phyloP scores from a whole-genome alignment of 2,113 vertebrate genomes.

The Chinchilla lanigera region DNA sequence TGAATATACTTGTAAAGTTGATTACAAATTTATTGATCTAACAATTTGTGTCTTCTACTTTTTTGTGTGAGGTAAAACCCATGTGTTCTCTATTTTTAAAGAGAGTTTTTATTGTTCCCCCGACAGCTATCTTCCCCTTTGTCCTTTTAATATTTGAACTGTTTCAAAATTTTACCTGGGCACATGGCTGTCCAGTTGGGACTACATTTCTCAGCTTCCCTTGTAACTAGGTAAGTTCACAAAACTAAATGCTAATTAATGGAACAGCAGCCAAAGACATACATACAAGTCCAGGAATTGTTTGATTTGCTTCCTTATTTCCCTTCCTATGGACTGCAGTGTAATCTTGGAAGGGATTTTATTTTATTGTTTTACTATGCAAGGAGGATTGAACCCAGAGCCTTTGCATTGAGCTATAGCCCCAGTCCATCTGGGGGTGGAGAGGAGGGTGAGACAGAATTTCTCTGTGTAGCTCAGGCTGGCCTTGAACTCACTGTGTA shows the following conservation, averaged over 20 bases:
- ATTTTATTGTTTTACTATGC: not conserved
- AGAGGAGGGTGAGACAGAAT: not conserved
- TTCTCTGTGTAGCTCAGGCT: not conserved
- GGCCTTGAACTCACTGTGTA: not conserved
- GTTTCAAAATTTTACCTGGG: not conserved
- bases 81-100: not conserved
- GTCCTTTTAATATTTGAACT: not conserved
- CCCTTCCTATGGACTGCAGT: not conserved
- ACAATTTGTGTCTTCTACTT: not conserved
- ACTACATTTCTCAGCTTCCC: not conserved
- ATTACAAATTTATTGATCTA: not conserved
- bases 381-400: not conserved
- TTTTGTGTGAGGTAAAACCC: not conserved
- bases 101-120: not conserved
- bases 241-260: not conserved
- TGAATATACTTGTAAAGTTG: not conserved
- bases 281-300: not conserved
- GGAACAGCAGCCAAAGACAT: not conserved
- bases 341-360: not conserved
- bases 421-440: too few species aligned
- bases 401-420: not conserved
- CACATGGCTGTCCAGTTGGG: not conserved
- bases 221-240: not conserved
- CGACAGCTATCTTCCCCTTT: not conserved
- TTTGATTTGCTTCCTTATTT: not conserved